Evolutionary conservation across 2,888 invertebrate genomes (phyloP), one percentile per base, ranked within the genome.

Genomic region (Romanomermis culicivorax): DNA sequence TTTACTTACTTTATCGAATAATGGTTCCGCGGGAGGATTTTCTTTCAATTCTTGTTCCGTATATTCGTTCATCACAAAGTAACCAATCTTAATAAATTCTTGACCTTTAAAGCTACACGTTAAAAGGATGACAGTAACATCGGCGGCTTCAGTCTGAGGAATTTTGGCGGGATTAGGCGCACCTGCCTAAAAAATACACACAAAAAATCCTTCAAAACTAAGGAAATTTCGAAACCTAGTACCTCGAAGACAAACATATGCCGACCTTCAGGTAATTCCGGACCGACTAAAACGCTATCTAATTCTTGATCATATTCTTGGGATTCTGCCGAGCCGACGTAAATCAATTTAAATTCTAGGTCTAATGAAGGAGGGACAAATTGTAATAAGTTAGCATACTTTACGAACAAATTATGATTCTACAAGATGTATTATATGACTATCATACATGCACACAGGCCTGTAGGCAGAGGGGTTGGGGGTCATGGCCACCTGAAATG

Each of bases 281-380:
- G 97, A 0, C 95, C 97, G 0, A 97, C 95, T 67, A 88, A 86
- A 43, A 95, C 93, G 0, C 91, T 89, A 70, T 97, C 97, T 62
- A 97, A 75, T 30, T 86, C 81, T 72, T 97, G 95, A 70, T 97
- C 97, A 67, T 87, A 81, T 59, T 89, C 87, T 67, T 91, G 89
- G 1, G 87, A 88, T 72, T 95, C 93, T 0, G 95, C 93, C 7
- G 89, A 91, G 11, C 95, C 95, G 1, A 97, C 97, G 73, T 97
- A 97, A 57, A 97, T 91, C 79, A 97, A 88, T 73, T 91, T 93
- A 95, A 97, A 97, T 76, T 99, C 97, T 58, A 99, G 74, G 77
- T 97, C 97, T 80, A 74, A 65, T 73, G 72, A 51, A 56, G 56
- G 56, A 49, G 56, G 48, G 26, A 48, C 48, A 7, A 20, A 24